A percentile compares a stretch with the other conserved stretches of the same genome.
Conservation (phyloP, 64 coral and sea anemone genomes). For the Hydrozoanthus tunicans region DNA sequence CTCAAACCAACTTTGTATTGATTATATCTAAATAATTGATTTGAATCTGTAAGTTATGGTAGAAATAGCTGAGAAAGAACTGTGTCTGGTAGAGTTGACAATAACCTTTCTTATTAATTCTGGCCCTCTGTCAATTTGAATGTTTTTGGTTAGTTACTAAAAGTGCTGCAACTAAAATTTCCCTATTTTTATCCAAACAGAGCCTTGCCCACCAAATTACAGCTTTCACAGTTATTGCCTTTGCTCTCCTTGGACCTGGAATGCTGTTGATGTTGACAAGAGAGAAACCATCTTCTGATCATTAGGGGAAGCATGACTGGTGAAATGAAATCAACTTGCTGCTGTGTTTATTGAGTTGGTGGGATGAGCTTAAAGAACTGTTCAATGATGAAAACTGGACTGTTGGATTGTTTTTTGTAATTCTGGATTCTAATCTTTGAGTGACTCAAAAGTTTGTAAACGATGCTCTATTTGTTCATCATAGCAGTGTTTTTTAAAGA, state of each 20-base stretch:
- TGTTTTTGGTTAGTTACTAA: too few relatives aligned
- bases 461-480: neutral
- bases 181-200: constrained; percentile 29
- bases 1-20: too few relatives aligned
- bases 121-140: too few relatives aligned
- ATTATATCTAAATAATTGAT: too few relatives aligned
- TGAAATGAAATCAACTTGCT: neutral
- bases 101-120: too few relatives aligned
- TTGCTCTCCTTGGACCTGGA: constrained; percentile 73
- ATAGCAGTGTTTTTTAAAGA: neutral
- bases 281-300: constrained; percentile 57
- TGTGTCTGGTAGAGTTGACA: too few relatives aligned
- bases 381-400: neutral
- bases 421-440: constrained; percentile 19
- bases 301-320: neutral
- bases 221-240: constrained; percentile 67
- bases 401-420: neutral
- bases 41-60: too few relatives aligned
- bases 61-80: too few relatives aligned
- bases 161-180: too few relatives aligned
- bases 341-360: neutral
- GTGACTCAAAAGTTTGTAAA: neutral
- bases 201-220: constrained; percentile 68
- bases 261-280: constrained; percentile 77
- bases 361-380: neutral